These are phyloP conservation scores for Dreissena polymorpha DNA, from an alignment of 1,140 invertebrate genomes.

Conservation along the genomic window DNA sequence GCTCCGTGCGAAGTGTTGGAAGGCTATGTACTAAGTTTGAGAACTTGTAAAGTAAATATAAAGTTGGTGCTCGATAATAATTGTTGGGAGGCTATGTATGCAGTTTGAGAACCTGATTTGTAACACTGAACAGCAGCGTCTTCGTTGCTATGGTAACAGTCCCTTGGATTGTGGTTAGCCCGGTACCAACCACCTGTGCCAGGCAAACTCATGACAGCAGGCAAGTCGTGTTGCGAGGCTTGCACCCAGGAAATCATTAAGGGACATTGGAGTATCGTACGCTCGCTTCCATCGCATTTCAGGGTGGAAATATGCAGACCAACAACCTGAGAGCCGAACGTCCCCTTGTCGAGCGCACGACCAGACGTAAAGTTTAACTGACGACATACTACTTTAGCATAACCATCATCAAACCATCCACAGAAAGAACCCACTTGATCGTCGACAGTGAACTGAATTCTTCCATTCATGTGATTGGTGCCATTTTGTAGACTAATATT, in stretches of 20 bases:
- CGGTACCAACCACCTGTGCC: constrained; percentile 16
- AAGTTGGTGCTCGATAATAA: too few species aligned
- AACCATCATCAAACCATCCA: constrained; percentile 24
- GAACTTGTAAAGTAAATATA: not conserved
- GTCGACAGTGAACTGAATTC: constrained; percentile 51
- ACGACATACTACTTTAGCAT: constrained; percentile 36
- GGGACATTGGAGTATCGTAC: constrained; percentile 11
- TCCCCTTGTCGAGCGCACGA: constrained; percentile 6
- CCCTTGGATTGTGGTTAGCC: constrained; percentile 3
- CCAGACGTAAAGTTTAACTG: constrained; percentile 40
- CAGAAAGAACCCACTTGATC: constrained; percentile 44
- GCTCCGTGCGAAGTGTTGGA: too few species aligned
- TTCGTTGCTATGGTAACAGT: constrained; percentile 24
- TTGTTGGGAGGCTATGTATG: too few species aligned
- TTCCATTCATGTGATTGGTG: constrained; percentile 33
- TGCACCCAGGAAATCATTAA: too few species aligned
- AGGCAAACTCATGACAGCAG: not conserved
- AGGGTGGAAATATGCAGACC: constrained; percentile 2
- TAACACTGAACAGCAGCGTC: constrained; percentile 46
- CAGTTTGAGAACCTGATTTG: not conserved
- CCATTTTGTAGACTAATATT: constrained; percentile 28
- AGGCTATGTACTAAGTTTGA: too few species aligned
- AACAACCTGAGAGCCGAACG: not conserved
- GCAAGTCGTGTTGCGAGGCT: not conserved
- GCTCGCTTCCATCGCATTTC: constrained; percentile 16